Evolutionary conservation across 2,113 vertebrate genomes (phyloP), one percentile per base, ranked within the genome.

Genomic region (Festucalex cinctus): DNA sequence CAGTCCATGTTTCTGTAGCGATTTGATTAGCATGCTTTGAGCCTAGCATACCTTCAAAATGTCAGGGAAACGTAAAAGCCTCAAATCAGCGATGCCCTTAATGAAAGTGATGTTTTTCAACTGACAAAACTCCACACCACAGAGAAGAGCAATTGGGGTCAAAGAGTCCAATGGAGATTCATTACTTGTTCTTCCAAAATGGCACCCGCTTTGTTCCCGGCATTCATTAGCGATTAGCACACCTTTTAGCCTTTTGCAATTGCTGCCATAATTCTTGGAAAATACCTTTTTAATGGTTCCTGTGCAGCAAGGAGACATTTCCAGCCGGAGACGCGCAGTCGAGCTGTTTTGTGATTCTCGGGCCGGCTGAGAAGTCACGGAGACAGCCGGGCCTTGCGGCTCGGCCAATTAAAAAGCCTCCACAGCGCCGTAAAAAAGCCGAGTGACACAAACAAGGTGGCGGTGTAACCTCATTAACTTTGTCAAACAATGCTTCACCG

Each of bases 211-310:
- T 86, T 83, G 83, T 88, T 82, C 77, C 77, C 63, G 69, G 63
- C 78, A 83, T 90, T 86, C 84, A 87, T 88, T 76, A 79, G 83
- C 82, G 85, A 90, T 91, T 88, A 90, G 85, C 79, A 79, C 81
- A 82, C 77, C 81, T 88, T 81, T 85, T 81, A 80, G 80, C 84
- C 83, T 82, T 86, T 77, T 67, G 70, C 83, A 86, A 89, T 81
- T 85, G 84, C 83, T 36, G 44, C 83, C 71, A 81, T 86, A 85
- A 83, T 84, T 90, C 78, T 79, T 72, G 68, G 83, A 83, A 86
- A 87, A 91, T 83, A 85, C 74, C 75, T 81, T 86, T 89, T 83
- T 86, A 84, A 88, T 87, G 78, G 79, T 76, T 80, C 75, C 69
- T 64, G 72, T 76, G 60, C 65, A 74, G 74, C 68, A 39, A 70